Conservation (phyloP, 2,888 invertebrate species). For the Morpho deidamia region DNA sequence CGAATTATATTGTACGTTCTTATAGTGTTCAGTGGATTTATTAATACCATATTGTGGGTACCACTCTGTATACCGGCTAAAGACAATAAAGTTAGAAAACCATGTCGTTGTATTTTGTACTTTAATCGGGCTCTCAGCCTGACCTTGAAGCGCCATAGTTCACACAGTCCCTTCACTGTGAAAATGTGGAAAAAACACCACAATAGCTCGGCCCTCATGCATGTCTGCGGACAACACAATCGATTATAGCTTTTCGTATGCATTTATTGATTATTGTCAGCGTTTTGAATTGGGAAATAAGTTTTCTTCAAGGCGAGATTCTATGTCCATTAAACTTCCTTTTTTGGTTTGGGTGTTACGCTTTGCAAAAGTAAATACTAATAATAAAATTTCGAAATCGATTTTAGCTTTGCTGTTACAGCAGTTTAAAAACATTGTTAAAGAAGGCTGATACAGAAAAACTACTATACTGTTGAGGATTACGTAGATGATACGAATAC, state of each 20-base stretch:
- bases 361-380: not conserved
- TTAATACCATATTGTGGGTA: too few relatives aligned
- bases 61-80: too few relatives aligned
- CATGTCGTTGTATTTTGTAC: conserved; percentile 20
- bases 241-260: conserved; percentile 65
- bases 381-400: too few relatives aligned
- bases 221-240: conserved; percentile 65
- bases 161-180: conserved; percentile 75
- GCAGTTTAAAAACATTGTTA: too few relatives aligned
- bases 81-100: conserved; percentile 16
- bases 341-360: conserved; percentile 4
- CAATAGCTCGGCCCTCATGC: conserved; percentile 65
- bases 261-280: conserved; percentile 71
- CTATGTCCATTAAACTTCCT: conserved; percentile 38
- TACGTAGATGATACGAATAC: too few relatives aligned
- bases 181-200: conserved; percentile 70
- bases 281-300: conserved; percentile 60
- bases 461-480: too few relatives aligned
- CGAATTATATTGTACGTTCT: too few relatives aligned
- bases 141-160: conserved; percentile 68
- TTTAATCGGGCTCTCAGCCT: conserved; percentile 55
- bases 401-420: too few relatives aligned
- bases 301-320: conserved; percentile 46
- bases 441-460: too few relatives aligned
- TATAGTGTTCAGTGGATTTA: too few relatives aligned